Evolutionary conservation across 2,113 vertebrate species (phyloP), one percentile per base, ranked within the genome.

Genomic region (Rhabdomys dilectus): DNA sequence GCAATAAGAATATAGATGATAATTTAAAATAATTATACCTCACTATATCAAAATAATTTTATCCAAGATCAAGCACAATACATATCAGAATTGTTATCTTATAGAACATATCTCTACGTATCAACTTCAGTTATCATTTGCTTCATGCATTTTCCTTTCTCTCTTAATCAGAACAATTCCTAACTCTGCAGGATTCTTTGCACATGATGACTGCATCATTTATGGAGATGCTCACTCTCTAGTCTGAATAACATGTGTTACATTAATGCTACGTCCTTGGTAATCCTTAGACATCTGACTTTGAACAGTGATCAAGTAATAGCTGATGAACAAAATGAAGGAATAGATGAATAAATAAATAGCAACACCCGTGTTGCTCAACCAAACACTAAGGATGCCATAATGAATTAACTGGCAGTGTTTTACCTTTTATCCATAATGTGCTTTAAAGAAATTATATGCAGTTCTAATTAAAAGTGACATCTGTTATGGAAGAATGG

Each of bases 31-130:
- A 56, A 64, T 15, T 87, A 77, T 56, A 70, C 39, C 86, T 91
- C 82, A 91, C 31, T 95, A 84, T 87, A 39, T 87, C 76, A 93
- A 96, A 92, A 92, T 45, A 73, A 64, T 34, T 72, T 96, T 16
- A 56, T 78, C 45, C 8, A 29, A 75, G 6, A 88, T 7, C 12
- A 73, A 73, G 56, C 3, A 92, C 36, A 93, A 4, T 96, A n/a
- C 72, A 15, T 34, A 89, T 39, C 3, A 91, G 51, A 95, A 88
- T 64, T 90, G 4, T 48, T 66, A 58, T 12, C 42, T 68, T 80
- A 95, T 39, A 96, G 31, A 77, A 64, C 45, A 45, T 6, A 62
- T 58, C 48, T 29, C 36, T 73, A 62, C 15, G 72, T 51, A 22
- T 11, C 42, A 36, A 51, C 36, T 19, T 92, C 36, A 13, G 60